Percentiles rank a stretch among this genome's conserved stretches.
Evolutionary conservation across 2,888 invertebrate genomes (phyloP).

Genomic region (Parapristionchus giblindavisi): DNA sequence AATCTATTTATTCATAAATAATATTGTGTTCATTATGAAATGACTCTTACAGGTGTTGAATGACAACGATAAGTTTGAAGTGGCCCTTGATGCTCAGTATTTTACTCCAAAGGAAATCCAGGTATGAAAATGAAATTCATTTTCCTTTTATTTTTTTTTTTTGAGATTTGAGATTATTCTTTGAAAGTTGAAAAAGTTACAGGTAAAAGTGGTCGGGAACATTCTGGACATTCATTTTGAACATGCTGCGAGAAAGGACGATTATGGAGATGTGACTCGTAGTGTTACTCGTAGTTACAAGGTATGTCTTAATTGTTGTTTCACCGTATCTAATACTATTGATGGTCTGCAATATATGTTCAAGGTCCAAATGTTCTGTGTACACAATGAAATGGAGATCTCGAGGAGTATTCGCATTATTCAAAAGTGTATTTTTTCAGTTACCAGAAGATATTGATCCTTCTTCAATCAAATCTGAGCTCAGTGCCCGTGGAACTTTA

Average conservation of each 20-base stretch:
- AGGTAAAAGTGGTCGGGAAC: conserved; percentile 28
- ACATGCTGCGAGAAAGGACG: not conserved
- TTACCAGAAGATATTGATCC: conserved; percentile 32
- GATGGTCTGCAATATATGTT: not conserved
- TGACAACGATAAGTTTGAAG: conserved; percentile 43
- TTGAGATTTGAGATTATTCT: no score
- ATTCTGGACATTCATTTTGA: conserved; percentile 35
- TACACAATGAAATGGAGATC: not conserved
- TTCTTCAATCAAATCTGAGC: conserved; percentile 8
- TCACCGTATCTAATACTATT: not conserved
- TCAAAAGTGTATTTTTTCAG: no score
- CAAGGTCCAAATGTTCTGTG: not conserved
- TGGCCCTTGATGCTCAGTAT: conserved; percentile 41
- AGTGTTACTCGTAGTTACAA: conserved; percentile 24
- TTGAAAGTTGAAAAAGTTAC: not conserved
- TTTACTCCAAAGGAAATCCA: conserved; percentile 44
- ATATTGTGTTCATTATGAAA: not conserved
- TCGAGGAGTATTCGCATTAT: no score
- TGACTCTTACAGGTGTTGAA: conserved; percentile 34
- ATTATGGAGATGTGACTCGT: conserved; percentile 10
- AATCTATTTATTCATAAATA: not conserved
- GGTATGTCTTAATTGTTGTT: not conserved
- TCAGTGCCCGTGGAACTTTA: not conserved
- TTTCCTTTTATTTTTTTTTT: no score
- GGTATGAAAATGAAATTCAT: not conserved